Evolutionary conservation across 2,113 vertebrate genomes (phyloP), one percentile per base, ranked within the genome.

Genomic region (Eulacestoma nigropectus): DNA sequence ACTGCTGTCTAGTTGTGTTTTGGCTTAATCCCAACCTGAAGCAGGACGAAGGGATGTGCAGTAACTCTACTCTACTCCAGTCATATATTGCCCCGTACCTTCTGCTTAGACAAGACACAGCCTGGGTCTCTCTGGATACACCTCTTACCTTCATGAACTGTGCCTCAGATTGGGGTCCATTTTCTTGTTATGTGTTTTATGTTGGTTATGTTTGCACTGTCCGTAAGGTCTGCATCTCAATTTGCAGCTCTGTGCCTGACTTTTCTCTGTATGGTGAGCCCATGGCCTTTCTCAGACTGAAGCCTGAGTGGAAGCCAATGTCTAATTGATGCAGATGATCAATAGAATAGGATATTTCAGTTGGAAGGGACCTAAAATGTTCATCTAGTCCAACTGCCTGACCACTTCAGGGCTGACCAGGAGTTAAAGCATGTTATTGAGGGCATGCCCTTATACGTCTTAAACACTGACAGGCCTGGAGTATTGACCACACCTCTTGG

Each of bases 61-160:
- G 7, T 47, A 64, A 41, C 7, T 8, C 41, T 41, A 15, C 10
- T 78, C 13, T 16, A 57, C 18, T 77, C 20, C 29, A 55, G 16
- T 70, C 30, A 25, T 20, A 76, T 1, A 2, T 17, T 55, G 30
- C 13, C 49, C 17, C 0, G 1, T 17, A 42, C 10, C 10, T 63
- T 53, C 35, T 47, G 25, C 44, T 80, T 32, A 44, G 44, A 27
- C 18, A 46, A 79, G 35, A 49, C 47, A 53, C 7, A 75, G 18
- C 33, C 42, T 55, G 22, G 9, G 8, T 69, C 14, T 49, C 16
- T 76, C 37, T 80, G 67, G 13, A 35, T 73, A 1, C 13, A 30
- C 11, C 30, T 89, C 27, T 68, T 63, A 35, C 35, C 15, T 55
- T 33, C 16, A 16, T 27, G 47, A 72, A 10, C 47, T 83, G 2